Evolutionary conservation across 2,113 vertebrate species (phyloP).

Genomic region (Lophotis ruficrista): DNA sequence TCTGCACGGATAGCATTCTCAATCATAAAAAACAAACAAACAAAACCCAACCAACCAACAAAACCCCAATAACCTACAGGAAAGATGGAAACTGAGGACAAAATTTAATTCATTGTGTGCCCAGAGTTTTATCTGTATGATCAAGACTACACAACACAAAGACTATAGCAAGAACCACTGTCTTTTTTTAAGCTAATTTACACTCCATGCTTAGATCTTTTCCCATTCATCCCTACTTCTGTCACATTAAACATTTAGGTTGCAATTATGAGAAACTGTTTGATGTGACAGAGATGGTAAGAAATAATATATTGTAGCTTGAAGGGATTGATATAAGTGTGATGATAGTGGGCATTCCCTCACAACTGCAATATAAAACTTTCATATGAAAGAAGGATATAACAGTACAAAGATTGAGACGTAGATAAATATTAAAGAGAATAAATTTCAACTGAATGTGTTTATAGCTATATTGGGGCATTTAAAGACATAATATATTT

Average conservation of each 20-base stretch:
- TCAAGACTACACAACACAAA: not conserved
- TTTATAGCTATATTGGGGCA: not conserved
- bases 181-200: not conserved
- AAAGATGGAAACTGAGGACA: not conserved
- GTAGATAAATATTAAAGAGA: not conserved
- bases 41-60: not conserved
- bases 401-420: not conserved
- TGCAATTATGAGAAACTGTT: conserved; percentile 35
- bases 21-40: not conserved
- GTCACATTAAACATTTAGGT: conserved; percentile 52
- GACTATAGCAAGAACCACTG: not conserved
- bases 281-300: not conserved
- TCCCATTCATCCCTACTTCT: not conserved
- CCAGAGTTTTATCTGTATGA: not conserved
- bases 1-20: too few relatives aligned
- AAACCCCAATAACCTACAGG: not conserved
- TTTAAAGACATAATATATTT: conserved; percentile 1
- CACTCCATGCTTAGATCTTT: not conserved
- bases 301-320: conserved; percentile 2
- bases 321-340: not conserved
- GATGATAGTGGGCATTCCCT: not conserved
- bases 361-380: not conserved
- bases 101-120: not conserved
- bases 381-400: not conserved
- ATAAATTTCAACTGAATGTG: not conserved